Conservation (phyloP, 1,140 invertebrate species). For the Vollenhovia emeryi region DNA sequence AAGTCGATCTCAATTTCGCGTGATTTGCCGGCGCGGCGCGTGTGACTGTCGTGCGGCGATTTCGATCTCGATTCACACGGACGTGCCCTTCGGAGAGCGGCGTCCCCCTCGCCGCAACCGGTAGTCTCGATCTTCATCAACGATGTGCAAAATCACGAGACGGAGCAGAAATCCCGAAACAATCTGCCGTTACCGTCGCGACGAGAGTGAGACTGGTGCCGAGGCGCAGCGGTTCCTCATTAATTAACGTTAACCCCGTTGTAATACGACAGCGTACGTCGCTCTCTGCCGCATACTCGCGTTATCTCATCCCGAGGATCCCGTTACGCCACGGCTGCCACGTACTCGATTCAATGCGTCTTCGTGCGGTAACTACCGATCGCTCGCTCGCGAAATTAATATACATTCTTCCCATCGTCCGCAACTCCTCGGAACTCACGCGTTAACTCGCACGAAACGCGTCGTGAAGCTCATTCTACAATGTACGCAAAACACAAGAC, state of each 20-base stretch:
- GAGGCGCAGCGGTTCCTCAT: not conserved
- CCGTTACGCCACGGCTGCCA: conserved; percentile 12
- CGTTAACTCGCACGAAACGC: not conserved
- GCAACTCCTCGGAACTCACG: not conserved
- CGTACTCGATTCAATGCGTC: not conserved
- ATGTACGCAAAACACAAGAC: too few relatives aligned
- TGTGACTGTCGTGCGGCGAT: not conserved
- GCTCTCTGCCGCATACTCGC: not conserved
- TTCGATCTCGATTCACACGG: not conserved
- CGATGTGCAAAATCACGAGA: not conserved
- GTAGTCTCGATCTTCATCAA: not conserved
- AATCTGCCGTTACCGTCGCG: not conserved
- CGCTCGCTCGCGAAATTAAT: conserved; percentile 24
- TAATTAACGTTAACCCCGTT: conserved; percentile 32
- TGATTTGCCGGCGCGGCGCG: not conserved
- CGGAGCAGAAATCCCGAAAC: too few relatives aligned
- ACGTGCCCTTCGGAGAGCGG: not conserved
- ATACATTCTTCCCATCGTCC: not conserved
- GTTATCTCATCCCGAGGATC: conserved; percentile 31
- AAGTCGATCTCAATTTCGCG: conserved; percentile 37
- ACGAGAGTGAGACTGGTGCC: not conserved
- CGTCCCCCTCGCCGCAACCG: not conserved
- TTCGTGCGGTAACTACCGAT: conserved; percentile 6
- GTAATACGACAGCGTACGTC: conserved; percentile 35
- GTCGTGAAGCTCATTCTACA: not conserved